Conservation (phyloP, 2,888 invertebrate genomes). For the Sylvicola cinctus region DNA sequence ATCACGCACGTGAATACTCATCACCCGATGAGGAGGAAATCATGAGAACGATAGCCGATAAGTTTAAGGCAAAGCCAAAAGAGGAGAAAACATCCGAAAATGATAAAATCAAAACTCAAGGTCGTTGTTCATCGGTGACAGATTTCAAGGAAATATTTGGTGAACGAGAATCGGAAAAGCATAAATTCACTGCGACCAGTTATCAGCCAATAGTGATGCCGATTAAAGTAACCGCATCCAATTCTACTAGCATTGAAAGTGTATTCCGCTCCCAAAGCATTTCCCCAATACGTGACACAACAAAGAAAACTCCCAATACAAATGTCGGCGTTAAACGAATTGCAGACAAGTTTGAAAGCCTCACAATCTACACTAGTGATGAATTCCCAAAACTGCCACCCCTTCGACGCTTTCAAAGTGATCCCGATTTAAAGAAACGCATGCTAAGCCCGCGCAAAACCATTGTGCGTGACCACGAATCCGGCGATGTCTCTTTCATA, state of each 20-base stretch:
- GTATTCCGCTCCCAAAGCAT: constrained; percentile 47
- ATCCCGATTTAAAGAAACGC: constrained; percentile 42
- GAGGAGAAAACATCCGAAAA: constrained; percentile 9
- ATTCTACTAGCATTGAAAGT: constrained; percentile 40
- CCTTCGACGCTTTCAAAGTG: constrained; percentile 49
- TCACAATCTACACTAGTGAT: constrained; percentile 9
- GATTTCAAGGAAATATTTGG: constrained; percentile 68
- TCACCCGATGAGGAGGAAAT: constrained; percentile 28
- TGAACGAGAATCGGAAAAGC: constrained; percentile 33
- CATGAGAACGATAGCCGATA: constrained; percentile 28
- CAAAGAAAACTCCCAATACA: constrained; percentile 43
- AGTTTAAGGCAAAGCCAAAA: constrained; percentile 15
- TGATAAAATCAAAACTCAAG: constrained; percentile 18
- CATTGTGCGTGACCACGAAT: constrained; percentile 27
- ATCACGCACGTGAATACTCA: constrained; percentile 32
- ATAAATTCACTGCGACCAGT: constrained; percentile 11
- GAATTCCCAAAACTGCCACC: constrained; percentile 22
- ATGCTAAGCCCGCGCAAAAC: constrained; percentile 14
- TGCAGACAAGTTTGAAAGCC: constrained; percentile 51
- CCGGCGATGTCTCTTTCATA: constrained; percentile 37
- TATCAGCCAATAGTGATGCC: constrained; percentile 3
- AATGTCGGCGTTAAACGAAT: constrained; percentile 59
- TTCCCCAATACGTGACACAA: constrained; percentile 48
- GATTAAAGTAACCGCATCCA: constrained; percentile 12
- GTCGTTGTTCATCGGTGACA: constrained; percentile 25